Base-by-base conservation (phyloP, 2,888 invertebrate genomes). In the Drosophila anceps region DNA sequence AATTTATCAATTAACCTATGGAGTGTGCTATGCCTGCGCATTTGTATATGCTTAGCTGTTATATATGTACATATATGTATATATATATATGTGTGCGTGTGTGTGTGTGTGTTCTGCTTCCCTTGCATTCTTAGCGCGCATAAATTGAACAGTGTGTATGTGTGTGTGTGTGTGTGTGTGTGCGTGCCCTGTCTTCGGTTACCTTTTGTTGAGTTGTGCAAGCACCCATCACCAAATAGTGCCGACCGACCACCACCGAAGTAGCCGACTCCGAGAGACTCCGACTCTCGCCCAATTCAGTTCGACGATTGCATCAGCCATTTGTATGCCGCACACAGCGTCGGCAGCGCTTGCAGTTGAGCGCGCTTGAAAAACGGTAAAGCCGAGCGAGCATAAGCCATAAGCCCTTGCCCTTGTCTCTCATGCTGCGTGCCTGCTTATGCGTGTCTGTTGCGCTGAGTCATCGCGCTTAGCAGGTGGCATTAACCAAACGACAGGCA, bases 241-340 rank as follows among this genome's bases (percentile, higher is more conserved):
- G 54, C 37, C 59, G 76, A 18, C 10, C 48, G 46, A 71, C 81
- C 76, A 80, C 80, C 81, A 76, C 57, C 63, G 77, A 43, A 73
- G 64, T 39, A 76, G 60, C 68, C 48, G 48, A 48, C 29, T 29
- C 48, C n/a, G 59, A 59, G 48, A 37, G 61, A 59, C 64, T 35
- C 24, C 53, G 55, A 69, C 70, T 69, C 87, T 87, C 88, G 67
- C 84, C 76, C 79, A 86, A 86, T 84, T 86, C 60, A 51, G 29
- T 48, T 27, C 57, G 46, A 20, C 53, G 71, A 89, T 88, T 88
- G 85, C 87, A 89, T 88, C 87, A 88, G 90, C 87, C 90, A 89
- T 79, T 85, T 76, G 61, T 54, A 50, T 75, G 66, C 64, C 54
- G 44, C 35, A 37, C 61, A 70, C 55, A 50, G 44, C 53, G 27